A percentile compares a stretch with the other conserved stretches of the same genome.
Conservation (phyloP, 2,113 vertebrate genomes). For the Dermatemys mawii region DNA sequence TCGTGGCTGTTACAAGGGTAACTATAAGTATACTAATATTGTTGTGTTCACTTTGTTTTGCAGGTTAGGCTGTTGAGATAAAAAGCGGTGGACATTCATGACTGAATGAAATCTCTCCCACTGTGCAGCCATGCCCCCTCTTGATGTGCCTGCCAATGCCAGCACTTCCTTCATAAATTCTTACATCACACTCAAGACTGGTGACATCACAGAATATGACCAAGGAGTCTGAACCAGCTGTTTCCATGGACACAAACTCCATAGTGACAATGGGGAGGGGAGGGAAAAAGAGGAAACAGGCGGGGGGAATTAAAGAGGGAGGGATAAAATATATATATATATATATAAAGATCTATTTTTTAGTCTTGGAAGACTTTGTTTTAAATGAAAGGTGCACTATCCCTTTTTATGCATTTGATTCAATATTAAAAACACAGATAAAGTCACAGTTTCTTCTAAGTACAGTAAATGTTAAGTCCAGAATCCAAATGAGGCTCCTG, state of each 20-base stretch:
- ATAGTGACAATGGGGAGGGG: constrained; percentile 83
- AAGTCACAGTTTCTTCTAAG: constrained; percentile 71
- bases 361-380: constrained; percentile 88
- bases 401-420: constrained; percentile 82
- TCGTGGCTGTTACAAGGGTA: background rate
- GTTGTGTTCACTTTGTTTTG: constrained; percentile 60
- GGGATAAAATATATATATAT: constrained; percentile 83
- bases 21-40: background rate
- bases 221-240: constrained; percentile 83
- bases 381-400: constrained; percentile 88
- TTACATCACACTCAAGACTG: constrained; percentile 79
- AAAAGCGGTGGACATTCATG: constrained; percentile 75
- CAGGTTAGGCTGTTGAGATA: constrained; percentile 86
- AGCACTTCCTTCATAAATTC: constrained; percentile 82
- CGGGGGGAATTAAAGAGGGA: constrained; percentile 79
- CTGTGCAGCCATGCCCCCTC: constrained; percentile 77
- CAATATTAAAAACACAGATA: constrained; percentile 72
- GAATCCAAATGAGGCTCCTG: constrained; percentile 53
- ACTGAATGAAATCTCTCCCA: constrained; percentile 75
- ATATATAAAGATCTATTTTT: constrained; percentile 87
- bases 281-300: constrained; percentile 72
- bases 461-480: constrained; percentile 59
- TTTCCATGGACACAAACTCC: constrained; percentile 87
- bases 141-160: constrained; percentile 77
- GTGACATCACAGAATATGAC: constrained; percentile 80